phyloP scores from a whole-genome alignment of 2,113 vertebrate species.

The Grantiella picta region DNA sequence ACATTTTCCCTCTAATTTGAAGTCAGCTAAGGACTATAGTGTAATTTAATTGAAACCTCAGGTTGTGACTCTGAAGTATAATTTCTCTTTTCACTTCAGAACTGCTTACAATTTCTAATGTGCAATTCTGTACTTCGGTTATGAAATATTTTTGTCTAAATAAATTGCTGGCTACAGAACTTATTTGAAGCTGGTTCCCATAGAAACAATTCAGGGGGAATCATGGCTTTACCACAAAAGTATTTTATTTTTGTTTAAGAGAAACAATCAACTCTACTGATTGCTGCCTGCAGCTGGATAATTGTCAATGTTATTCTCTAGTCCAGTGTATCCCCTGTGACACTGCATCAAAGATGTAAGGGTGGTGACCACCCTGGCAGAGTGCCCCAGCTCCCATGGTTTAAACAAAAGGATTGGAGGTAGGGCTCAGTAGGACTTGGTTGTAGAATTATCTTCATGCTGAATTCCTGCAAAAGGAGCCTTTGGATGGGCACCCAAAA shows the following conservation, averaged over 20 bases:
- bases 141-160: constrained; percentile 9
- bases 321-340: background rate
- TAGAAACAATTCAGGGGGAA: background rate
- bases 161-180: background rate
- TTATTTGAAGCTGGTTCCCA: constrained; percentile 1
- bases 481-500: background rate
- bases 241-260: background rate
- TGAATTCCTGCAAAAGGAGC: background rate
- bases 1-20: background rate
- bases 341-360: background rate
- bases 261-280: background rate
- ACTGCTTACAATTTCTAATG: background rate
- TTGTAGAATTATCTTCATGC: background rate
- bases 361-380: background rate
- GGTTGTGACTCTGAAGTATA: background rate
- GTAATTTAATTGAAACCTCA: background rate
- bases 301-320: background rate
- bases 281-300: background rate
- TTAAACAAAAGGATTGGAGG: background rate
- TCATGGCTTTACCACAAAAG: background rate
- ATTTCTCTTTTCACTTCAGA: background rate
- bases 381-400: background rate
- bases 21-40: background rate
- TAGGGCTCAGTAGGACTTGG: background rate
- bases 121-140: background rate